Percentiles rank a stretch among this genome's conserved stretches.
phyloP scores from a whole-genome alignment of 2,113 vertebrate genomes.

The Glaucidium brasilianum region DNA sequence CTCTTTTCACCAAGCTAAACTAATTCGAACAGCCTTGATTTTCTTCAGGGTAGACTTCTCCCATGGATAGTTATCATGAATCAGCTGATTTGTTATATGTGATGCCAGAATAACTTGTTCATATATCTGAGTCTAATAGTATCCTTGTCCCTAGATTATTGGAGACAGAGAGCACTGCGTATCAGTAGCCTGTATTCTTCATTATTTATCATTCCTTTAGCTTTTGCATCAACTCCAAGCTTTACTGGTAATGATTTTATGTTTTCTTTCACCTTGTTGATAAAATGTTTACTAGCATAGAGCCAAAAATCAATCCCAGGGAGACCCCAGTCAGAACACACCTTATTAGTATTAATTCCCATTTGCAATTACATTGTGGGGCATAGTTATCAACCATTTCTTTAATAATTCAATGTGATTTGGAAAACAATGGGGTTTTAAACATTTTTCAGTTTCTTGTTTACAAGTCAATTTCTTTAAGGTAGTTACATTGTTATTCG shows the following conservation, averaged over 20 bases:
- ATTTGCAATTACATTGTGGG: background rate
- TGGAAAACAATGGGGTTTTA: background rate
- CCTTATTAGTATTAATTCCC: conserved; percentile 1
- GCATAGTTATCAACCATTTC: background rate
- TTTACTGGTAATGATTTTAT: conserved; percentile 36
- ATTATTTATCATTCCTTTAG: conserved; percentile 43
- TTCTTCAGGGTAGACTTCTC: conserved; percentile 28
- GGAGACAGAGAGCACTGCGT: background rate
- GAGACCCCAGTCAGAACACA: background rate
- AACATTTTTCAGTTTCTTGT: background rate
- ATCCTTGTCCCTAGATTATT: conserved; percentile 9
- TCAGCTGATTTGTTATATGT: conserved; percentile 15
- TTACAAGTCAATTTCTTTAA: background rate
- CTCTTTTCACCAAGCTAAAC: background rate
- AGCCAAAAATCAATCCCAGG: conserved; percentile 17
- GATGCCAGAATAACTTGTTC: conserved; percentile 20
- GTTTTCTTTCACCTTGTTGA: conserved; percentile 24
- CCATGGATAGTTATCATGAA: conserved; percentile 20
- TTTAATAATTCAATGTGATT: background rate
- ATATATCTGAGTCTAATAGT: conserved; percentile 15
- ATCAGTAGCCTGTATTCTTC: background rate
- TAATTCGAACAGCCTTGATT: conserved; percentile 27
- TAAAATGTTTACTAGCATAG: conserved; percentile 12
- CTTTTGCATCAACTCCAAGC: conserved; percentile 1
- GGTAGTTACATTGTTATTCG: background rate